These are phyloP conservation scores for Cossypha polioptera DNA, from an alignment of 2,797 vertebrate genomes.

Conservation along the genomic window DNA sequence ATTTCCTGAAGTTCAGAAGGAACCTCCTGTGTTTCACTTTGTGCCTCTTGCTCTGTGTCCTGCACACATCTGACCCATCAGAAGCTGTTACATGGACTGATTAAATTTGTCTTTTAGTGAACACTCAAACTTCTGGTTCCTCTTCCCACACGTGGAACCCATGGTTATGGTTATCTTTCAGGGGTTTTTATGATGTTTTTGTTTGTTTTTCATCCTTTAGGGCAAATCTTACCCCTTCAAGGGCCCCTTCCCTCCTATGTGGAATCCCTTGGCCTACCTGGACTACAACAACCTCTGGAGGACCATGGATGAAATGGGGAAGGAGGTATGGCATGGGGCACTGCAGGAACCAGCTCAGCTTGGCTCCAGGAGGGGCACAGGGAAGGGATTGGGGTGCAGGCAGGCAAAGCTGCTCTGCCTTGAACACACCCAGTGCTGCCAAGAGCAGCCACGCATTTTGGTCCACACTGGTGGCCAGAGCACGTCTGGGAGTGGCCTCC, in stretches of 20 bases:
- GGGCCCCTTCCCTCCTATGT: conserved; percentile 85
- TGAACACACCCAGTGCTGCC: not conserved
- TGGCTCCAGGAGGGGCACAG: not conserved
- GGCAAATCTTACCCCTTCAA: conserved; percentile 90
- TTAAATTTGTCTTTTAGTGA: not conserved
- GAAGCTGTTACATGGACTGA: not conserved
- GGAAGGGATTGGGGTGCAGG: not conserved
- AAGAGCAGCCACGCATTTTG: not conserved
- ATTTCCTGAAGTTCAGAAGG: not conserved
- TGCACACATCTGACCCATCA: not conserved
- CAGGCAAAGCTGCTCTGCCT: not conserved
- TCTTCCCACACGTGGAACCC: fast-evolving
- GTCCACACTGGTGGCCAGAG: not conserved
- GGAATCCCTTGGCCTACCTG: conserved; percentile 89
- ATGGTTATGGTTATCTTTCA: not conserved
- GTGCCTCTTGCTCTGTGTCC: not conserved
- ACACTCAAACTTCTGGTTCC: not conserved
- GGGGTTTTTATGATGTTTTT: not conserved
- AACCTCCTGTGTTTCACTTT: not conserved
- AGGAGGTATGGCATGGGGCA: conserved; percentile 81
- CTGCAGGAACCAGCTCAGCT: not conserved
- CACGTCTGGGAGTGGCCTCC: not conserved
- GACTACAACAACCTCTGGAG: conserved; percentile 95
- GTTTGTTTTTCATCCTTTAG: conserved; percentile 67
- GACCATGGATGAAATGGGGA: conserved; percentile 93